These are phyloP conservation scores for Prorops nasuta DNA, from an alignment of 1,140 invertebrate species.

Conservation along the genomic window DNA sequence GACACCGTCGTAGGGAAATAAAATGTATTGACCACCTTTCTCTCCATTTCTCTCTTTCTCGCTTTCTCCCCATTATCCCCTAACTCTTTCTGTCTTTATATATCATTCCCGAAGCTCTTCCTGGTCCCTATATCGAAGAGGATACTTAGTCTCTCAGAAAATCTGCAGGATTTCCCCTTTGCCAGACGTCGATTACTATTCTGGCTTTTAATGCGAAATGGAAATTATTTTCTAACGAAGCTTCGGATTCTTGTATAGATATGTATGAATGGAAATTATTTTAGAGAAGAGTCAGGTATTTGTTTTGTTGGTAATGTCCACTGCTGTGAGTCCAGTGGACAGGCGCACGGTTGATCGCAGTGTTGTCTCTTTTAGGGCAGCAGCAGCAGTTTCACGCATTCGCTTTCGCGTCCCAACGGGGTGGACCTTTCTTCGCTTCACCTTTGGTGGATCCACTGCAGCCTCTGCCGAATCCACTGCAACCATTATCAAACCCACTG, in stretches of 20 bases:
- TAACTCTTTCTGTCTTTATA: too few relatives aligned
- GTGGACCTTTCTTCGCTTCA: constrained; percentile 75
- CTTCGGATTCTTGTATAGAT: too few relatives aligned
- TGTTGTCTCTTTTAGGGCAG: constrained; percentile 85
- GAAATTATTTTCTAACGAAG: too few relatives aligned
- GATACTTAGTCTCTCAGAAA: too few relatives aligned
- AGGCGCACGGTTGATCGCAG: constrained; percentile 63
- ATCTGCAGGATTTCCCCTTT: too few relatives aligned
- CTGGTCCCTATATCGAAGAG: too few relatives aligned
- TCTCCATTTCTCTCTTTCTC: constrained; percentile 5
- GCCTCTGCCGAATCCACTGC: constrained; percentile 50
- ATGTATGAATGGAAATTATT: too few relatives aligned
- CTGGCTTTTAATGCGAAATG: too few relatives aligned
- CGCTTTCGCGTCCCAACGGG: constrained; percentile 77
- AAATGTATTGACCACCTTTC: constrained; percentile 31
- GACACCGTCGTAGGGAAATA: constrained; percentile 42
- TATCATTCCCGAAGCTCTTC: too few relatives aligned
- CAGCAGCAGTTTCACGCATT: constrained; percentile 87
- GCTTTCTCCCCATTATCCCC: constrained; percentile 6
- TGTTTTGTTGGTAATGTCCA: too few relatives aligned
- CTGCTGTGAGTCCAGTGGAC: constrained; percentile 43
- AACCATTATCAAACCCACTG: constrained; percentile 50
- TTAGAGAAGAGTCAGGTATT: too few relatives aligned
- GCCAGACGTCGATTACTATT: too few relatives aligned
- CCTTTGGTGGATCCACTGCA: constrained; percentile 62